A percentile compares a stretch with the other conserved stretches of the same genome.
phyloP scores from a whole-genome alignment of 1,140 invertebrate genomes.

The Drosophila lowei region DNA sequence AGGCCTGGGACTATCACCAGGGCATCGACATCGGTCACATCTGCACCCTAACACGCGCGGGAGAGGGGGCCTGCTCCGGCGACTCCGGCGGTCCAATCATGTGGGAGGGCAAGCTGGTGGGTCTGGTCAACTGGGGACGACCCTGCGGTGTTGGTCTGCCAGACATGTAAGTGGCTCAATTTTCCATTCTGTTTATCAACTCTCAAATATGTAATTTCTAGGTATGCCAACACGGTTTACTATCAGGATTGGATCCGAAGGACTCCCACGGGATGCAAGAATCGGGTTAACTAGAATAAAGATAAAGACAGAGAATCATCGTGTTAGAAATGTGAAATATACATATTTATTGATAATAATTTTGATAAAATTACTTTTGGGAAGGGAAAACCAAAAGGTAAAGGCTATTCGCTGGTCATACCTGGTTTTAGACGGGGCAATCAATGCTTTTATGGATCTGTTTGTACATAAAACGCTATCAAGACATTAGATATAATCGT shows the following conservation, averaged over 20 bases:
- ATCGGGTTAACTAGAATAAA: constrained; percentile 32
- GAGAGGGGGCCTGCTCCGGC: constrained; percentile 85
- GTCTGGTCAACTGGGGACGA: constrained; percentile 85
- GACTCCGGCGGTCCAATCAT: constrained; percentile 86
- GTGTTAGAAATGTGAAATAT: constrained; percentile 11
- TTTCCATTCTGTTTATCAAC: no score
- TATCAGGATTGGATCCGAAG: constrained; percentile 74
- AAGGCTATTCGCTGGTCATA: constrained; percentile 15
- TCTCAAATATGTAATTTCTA: not conserved
- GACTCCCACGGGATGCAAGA: constrained; percentile 38
- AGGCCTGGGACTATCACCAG: constrained; percentile 34
- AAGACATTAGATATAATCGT: constrained; percentile 1
- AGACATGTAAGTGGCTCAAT: constrained; percentile 78
- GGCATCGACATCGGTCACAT: constrained; percentile 83
- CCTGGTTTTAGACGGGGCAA: constrained; percentile 16
- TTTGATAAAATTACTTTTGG: not conserved
- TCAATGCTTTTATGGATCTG: constrained; percentile 45
- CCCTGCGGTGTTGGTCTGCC: constrained; percentile 84
- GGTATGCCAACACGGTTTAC: constrained; percentile 79
- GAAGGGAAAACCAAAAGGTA: not conserved
- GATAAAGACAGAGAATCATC: not conserved
- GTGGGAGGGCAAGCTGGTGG: constrained; percentile 81
- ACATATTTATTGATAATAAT: constrained; percentile 10
- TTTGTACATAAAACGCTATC: constrained; percentile 24
- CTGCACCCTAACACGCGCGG: constrained; percentile 85